These are phyloP conservation scores for Mechanitis messenoides DNA, from an alignment of 2,888 invertebrate genomes.

Conservation along the genomic window DNA sequence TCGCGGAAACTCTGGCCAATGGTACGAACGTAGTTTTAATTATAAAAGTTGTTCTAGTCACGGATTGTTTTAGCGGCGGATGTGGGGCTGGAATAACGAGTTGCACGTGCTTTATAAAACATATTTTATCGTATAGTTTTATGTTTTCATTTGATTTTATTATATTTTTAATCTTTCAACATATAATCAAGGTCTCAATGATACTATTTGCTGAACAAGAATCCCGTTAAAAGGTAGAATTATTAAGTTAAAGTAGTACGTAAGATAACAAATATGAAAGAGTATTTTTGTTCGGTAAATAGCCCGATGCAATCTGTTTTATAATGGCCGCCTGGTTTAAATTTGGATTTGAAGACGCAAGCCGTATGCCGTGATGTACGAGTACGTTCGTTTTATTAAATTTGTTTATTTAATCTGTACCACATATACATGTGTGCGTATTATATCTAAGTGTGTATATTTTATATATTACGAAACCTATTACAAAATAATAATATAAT, in stretches of 20 bases:
- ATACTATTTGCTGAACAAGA: background rate
- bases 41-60: conserved; percentile 57
- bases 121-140: conserved; percentile 21
- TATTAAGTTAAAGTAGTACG: background rate
- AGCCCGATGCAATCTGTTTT: conserved; percentile 36
- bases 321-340: conserved; percentile 44
- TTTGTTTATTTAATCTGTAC: conserved; percentile 28
- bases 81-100: conserved; percentile 22
- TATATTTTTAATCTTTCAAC: background rate
- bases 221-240: background rate
- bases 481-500: conserved; percentile 2
- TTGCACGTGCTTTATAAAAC: conserved; percentile 14
- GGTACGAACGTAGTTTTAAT: conserved; percentile 65
- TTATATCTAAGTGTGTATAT: conserved; percentile 1
- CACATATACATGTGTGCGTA: conserved; percentile 12
- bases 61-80: conserved; percentile 28
- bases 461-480: background rate
- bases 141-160: background rate
- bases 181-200: background rate
- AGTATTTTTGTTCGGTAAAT: conserved; percentile 29
- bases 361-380: conserved; percentile 38
- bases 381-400: conserved; percentile 36
- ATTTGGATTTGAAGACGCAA: conserved; percentile 46
- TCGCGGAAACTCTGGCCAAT: conserved; percentile 65
- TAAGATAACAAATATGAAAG: conserved; percentile 3